These are phyloP conservation scores for Brachirus orientalis DNA, from an alignment of 2,113 vertebrate genomes.

Conservation along the genomic window DNA sequence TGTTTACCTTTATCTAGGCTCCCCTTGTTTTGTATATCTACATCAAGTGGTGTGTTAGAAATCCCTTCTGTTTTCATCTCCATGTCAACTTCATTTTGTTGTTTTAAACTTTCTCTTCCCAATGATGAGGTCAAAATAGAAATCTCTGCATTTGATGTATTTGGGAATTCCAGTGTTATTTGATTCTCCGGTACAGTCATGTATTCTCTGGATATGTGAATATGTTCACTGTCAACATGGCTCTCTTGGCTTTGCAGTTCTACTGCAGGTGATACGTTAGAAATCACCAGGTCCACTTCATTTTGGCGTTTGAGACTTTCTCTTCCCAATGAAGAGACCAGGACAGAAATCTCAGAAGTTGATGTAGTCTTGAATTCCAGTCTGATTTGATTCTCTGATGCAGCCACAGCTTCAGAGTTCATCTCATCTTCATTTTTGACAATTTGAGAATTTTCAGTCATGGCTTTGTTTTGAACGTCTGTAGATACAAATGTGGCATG, in stretches of 20 bases:
- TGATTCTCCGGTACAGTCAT: no score
- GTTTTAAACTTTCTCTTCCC: no score
- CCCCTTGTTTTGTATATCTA: no score
- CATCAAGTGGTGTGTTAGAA: no score
- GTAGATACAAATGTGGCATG: not conserved
- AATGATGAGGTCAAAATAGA: no score
- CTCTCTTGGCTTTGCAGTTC: not conserved
- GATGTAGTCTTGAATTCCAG: constrained; percentile 2
- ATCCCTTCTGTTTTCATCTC: no score
- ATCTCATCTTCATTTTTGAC: not conserved
- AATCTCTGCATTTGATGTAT: no score
- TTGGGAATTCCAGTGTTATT: no score
- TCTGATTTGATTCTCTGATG: not conserved
- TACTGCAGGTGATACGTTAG: not conserved
- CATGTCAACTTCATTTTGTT: no score
- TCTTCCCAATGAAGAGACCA: not conserved
- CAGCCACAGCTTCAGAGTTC: not conserved
- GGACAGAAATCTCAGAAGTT: constrained; percentile 1
- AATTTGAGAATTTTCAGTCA: constrained; percentile 3
- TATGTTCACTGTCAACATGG: no score
- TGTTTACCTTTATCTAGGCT: no score
- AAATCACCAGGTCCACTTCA: constrained; percentile 16
- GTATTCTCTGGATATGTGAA: no score
- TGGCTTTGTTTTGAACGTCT: not conserved
- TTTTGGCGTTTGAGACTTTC: constrained; percentile 2